These are phyloP conservation scores for Xerus inauris DNA, from an alignment of 2,113 vertebrate genomes.

Conservation along the genomic window DNA sequence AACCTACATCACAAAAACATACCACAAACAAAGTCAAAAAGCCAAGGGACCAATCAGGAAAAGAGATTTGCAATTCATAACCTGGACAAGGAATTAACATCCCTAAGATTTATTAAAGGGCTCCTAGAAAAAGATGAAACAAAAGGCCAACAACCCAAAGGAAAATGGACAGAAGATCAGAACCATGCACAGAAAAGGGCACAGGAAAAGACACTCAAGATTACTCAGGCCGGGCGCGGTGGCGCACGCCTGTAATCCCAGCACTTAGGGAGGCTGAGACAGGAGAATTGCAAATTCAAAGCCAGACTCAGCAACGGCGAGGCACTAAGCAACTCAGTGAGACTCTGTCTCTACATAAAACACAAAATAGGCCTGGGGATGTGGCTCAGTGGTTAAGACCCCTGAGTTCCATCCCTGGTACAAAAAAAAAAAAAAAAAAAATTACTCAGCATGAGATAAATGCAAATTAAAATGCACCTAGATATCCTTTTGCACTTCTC, in stretches of 20 bases:
- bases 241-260: no score
- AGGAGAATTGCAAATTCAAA: no score
- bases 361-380: no score
- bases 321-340: no score
- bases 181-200: not conserved
- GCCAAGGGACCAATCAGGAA: slow-evolving; percentile 40
- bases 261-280: no score
- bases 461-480: not conserved
- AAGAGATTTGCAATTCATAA: slow-evolving; percentile 53
- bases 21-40: slow-evolving; percentile 63
- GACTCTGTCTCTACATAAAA: no score
- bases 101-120: slow-evolving; percentile 43
- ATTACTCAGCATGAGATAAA: not conserved
- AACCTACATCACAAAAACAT: slow-evolving; percentile 47
- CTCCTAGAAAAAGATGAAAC: slow-evolving; percentile 40
- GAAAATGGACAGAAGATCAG: not conserved
- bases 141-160: not conserved
- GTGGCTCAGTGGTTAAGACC: no score
- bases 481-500: not conserved
- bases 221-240: no score
- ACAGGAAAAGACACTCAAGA: not conserved
- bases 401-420: no score
- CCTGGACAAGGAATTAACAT: slow-evolving; percentile 28
- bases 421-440: no score
- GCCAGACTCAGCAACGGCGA: no score